A percentile compares a stretch with the other conserved stretches of the same genome.
phyloP scores from a whole-genome alignment of 2,888 invertebrate genomes.

The Dasypogon diadema region DNA sequence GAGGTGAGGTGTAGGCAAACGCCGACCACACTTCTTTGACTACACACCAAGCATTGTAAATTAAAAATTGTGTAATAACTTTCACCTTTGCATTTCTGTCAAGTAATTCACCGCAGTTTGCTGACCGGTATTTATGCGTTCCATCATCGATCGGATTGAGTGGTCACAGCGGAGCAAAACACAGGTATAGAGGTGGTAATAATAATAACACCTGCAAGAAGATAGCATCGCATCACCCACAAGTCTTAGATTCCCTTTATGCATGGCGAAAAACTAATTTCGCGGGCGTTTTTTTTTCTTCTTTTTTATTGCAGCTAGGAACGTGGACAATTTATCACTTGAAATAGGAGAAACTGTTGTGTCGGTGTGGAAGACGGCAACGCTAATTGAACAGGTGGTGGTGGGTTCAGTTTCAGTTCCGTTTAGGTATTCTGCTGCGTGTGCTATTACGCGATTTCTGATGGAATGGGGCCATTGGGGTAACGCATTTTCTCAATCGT shows the following conservation, averaged over 20 bases:
- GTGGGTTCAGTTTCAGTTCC: background rate
- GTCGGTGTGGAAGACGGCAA: background rate
- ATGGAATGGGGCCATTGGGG: slow-evolving; percentile 44
- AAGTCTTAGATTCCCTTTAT: slow-evolving; percentile 5
- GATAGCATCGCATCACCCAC: background rate
- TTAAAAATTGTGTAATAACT: slow-evolving; percentile 54
- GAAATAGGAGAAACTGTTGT: background rate
- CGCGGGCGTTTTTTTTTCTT: slow-evolving; percentile 3
- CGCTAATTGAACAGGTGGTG: slow-evolving; percentile 11
- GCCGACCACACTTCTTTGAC: background rate
- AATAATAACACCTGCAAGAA: background rate
- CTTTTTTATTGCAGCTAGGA: background rate
- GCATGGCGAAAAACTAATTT: background rate
- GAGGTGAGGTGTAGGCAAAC: background rate
- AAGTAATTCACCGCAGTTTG: slow-evolving; percentile 5
- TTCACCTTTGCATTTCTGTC: slow-evolving; percentile 51
- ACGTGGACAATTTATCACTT: background rate
- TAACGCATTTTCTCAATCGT: slow-evolving; percentile 32
- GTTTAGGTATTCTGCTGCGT: slow-evolving; percentile 35
- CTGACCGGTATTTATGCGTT: background rate
- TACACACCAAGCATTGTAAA: slow-evolving; percentile 14
- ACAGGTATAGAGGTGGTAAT: background rate
- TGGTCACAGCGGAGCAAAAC: background rate
- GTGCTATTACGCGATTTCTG: slow-evolving; percentile 40
- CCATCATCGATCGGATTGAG: slow-evolving; percentile 4